Conservation (phyloP, 2,797 vertebrate genomes). For the Crypturellus tataupa region DNA sequence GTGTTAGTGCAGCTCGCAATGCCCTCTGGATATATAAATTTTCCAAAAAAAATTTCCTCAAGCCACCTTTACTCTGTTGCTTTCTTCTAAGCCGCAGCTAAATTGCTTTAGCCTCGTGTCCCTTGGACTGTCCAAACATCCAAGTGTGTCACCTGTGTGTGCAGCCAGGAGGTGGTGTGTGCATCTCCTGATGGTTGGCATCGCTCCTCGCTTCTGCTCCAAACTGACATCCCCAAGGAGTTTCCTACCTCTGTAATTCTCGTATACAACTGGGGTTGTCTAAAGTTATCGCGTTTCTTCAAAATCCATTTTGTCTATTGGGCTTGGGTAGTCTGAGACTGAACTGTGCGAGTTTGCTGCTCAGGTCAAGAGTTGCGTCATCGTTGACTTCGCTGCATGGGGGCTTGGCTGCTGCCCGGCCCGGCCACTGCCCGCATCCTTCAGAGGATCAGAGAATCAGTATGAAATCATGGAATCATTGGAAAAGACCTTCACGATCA, state of each 20-base stretch:
- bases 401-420: neutral
- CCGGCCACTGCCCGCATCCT: too few relatives aligned
- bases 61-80: neutral
- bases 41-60: neutral
- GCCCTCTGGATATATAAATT: neutral
- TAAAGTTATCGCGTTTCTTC: neutral
- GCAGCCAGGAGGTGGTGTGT: too few relatives aligned
- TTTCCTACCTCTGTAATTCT: neutral
- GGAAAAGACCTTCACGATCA: too few relatives aligned
- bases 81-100: neutral
- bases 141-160: neutral
- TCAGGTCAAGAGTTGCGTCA: neutral
- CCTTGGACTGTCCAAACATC: neutral
- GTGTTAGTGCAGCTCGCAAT: too few relatives aligned
- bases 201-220: neutral
- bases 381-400: neutral
- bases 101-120: neutral
- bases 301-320: neutral
- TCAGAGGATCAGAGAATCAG: neutral
- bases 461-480: too few relatives aligned
- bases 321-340: neutral
- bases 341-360: neutral
- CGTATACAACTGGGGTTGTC: neutral
- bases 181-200: too few relatives aligned
- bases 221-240: neutral